Conservation (phyloP, 2,888 invertebrate genomes). For the Homarus gammarus region DNA sequence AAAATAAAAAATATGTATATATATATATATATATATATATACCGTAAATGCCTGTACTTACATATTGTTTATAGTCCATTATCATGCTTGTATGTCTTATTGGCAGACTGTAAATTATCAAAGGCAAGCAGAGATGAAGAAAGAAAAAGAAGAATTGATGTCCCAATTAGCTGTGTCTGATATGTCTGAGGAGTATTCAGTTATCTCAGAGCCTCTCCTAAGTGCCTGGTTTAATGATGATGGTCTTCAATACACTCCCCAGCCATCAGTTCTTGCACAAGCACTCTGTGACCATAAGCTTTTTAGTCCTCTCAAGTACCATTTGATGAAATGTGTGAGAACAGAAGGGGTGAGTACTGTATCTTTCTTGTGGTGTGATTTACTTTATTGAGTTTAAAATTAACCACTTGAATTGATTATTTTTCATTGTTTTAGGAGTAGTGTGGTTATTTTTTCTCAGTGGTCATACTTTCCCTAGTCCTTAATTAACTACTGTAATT, state of each 20-base stretch:
- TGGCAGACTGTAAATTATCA: constrained; percentile 59
- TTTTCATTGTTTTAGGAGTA: too few relatives aligned
- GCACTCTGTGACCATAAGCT: constrained; percentile 69
- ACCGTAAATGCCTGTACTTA: too few relatives aligned
- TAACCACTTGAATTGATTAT: too few relatives aligned
- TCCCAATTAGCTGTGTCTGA: constrained; percentile 43
- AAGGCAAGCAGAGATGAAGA: constrained; percentile 53
- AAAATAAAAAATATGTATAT: too few relatives aligned
- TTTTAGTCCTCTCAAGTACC: constrained; percentile 61
- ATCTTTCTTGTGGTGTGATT: too few relatives aligned
- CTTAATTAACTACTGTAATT: too few relatives aligned
- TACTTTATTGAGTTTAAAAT: too few relatives aligned
- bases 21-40: too few relatives aligned
- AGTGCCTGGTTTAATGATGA: constrained; percentile 68
- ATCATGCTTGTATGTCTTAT: too few relatives aligned
- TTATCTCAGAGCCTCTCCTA: constrained; percentile 68
- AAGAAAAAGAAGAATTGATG: constrained; percentile 56
- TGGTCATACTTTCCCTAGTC: too few relatives aligned
- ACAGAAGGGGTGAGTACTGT: constrained; percentile 56
- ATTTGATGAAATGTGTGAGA: constrained; percentile 64
- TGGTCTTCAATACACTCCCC: constrained; percentile 53
- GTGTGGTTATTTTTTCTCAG: too few relatives aligned
- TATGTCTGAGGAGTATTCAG: constrained; percentile 34
- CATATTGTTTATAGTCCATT: too few relatives aligned
- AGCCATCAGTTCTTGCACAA: constrained; percentile 61